A percentile compares a stretch with the other conserved stretches of the same genome.
phyloP scores from a whole-genome alignment of 2,797 vertebrate genomes.

The Hydrophis major region DNA sequence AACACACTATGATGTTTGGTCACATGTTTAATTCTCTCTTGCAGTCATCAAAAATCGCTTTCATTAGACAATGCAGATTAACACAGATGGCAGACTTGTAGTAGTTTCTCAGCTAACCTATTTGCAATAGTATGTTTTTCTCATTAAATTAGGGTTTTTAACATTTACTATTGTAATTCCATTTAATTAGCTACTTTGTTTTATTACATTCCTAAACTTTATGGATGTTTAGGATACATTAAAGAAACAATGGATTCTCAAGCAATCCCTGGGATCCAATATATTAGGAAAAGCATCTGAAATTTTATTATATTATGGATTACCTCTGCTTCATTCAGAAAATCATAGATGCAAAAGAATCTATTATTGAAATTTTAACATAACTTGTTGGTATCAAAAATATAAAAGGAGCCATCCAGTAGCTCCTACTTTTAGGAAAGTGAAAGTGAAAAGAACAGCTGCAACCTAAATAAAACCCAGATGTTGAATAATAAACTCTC shows the following conservation, averaged over 20 bases:
- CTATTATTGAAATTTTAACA: too few relatives aligned
- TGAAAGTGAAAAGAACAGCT: too few relatives aligned
- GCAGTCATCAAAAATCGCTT: constrained; percentile 35
- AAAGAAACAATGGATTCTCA: neutral
- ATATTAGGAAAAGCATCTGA: neutral
- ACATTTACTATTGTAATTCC: constrained; percentile 20
- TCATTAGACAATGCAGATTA: constrained; percentile 24
- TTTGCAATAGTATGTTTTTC: neutral
- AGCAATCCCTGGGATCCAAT: neutral
- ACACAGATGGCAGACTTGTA: constrained; percentile 15
- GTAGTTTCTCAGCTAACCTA: constrained; percentile 6
- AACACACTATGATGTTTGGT: constrained; percentile 17
- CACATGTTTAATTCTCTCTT: constrained; percentile 39
- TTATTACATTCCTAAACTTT: constrained; percentile 4
- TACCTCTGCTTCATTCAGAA: neutral
- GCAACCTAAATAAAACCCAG: neutral
- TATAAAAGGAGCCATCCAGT: too few relatives aligned
- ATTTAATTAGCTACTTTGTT: constrained; percentile 24
- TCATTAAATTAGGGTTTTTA: constrained; percentile 30
- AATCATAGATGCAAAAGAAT: too few relatives aligned
- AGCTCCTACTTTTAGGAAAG: too few relatives aligned
- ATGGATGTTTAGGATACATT: neutral
- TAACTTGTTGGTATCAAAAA: too few relatives aligned
- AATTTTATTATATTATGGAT: neutral
- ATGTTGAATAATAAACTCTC: neutral